phyloP scores from a whole-genome alignment of 2,113 vertebrate genomes.

The Nothocercus julius region DNA sequence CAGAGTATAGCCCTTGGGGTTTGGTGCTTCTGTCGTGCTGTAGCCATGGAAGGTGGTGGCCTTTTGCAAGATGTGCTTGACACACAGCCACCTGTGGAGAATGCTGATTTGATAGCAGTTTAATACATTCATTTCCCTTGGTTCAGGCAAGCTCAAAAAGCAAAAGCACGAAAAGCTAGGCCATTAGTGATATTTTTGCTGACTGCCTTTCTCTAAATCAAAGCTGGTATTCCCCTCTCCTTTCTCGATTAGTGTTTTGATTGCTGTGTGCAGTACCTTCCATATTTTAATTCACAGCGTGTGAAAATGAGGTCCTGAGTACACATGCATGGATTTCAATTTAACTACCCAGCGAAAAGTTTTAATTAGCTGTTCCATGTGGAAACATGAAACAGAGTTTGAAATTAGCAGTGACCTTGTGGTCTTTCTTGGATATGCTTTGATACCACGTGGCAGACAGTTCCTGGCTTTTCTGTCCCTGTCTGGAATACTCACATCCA shows the following conservation, averaged over 20 bases:
- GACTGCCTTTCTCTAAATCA: conserved; percentile 57
- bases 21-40: fast-evolving
- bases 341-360: conserved; percentile 34
- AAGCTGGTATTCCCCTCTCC: conserved; percentile 21
- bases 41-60: not conserved
- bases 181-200: conserved; percentile 44
- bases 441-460: not conserved
- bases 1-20: not conserved
- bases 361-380: conserved; percentile 61
- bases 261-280: not conserved
- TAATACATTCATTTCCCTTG: conserved; percentile 44
- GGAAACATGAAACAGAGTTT: conserved; percentile 54
- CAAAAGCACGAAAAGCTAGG: conserved; percentile 42
- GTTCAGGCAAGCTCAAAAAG: conserved; percentile 41
- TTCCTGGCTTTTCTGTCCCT: not conserved
- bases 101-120: conserved; percentile 34
- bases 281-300: conserved; percentile 40
- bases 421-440: not conserved
- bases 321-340: not conserved
- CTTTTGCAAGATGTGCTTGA: conserved; percentile 31
- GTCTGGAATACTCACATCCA: fast-evolving
- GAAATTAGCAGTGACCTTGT: conserved; percentile 33
- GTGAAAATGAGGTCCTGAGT: conserved; percentile 39
- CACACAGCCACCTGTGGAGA: not conserved
- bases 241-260: conserved; percentile 39